Percentiles rank a stretch among this genome's conserved stretches.
phyloP scores from a whole-genome alignment of 2,113 vertebrate species.

The Isichthys henryi region DNA sequence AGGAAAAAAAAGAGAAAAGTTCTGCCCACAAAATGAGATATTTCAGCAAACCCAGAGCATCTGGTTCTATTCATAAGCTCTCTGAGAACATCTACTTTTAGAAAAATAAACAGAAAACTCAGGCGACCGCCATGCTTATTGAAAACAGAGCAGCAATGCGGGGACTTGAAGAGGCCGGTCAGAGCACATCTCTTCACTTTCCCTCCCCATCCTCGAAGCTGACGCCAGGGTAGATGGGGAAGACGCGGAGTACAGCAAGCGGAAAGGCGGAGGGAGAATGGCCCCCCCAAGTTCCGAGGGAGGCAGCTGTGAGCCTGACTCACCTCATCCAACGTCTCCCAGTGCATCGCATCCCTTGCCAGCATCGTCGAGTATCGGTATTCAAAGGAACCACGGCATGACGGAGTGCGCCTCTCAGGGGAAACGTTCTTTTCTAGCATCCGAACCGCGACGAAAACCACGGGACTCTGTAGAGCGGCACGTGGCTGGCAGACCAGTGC shows the following conservation, averaged over 20 bases:
- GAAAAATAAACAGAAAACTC: slow-evolving; percentile 34
- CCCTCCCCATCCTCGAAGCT: background rate
- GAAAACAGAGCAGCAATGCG: slow-evolving; percentile 15
- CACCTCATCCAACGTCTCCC: background rate
- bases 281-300: background rate
- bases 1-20: slow-evolving; percentile 8
- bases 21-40: slow-evolving; percentile 30
- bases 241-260: background rate
- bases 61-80: slow-evolving; percentile 32
- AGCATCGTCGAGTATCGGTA: background rate
- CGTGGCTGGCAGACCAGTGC: background rate
- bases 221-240: background rate
- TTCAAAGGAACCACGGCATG: background rate
- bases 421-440: background rate
- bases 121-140: slow-evolving; percentile 17
- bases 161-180: background rate
- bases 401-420: background rate
- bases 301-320: background rate
- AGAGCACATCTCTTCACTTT: slow-evolving; percentile 15
- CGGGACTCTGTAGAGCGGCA: background rate
- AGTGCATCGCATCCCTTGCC: background rate
- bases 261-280: background rate
- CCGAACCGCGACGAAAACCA: background rate
- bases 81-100: slow-evolving; percentile 27
- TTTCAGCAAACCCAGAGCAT: slow-evolving; percentile 29